phyloP scores from a whole-genome alignment of 2,797 vertebrate species.

The Gymnodraco acuticeps region DNA sequence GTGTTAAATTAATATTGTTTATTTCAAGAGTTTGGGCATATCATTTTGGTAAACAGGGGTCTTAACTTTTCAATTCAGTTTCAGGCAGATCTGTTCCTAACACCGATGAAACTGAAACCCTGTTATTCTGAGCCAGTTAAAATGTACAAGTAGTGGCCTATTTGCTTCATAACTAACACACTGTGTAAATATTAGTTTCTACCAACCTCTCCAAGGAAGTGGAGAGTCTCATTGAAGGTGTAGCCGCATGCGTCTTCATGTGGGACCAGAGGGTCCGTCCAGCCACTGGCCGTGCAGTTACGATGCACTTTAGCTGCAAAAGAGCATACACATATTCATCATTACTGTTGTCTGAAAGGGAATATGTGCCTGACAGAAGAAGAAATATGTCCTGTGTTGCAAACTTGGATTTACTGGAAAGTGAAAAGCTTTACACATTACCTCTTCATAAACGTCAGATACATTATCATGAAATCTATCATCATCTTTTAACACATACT shows the following conservation, averaged over 20 bases:
- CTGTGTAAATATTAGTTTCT: not conserved
- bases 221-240: conserved; percentile 77
- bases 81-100: too few relatives aligned
- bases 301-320: conserved; percentile 86
- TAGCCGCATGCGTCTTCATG: conserved; percentile 87
- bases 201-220: conserved; percentile 68
- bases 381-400: not conserved
- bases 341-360: not conserved
- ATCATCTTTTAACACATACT: conserved; percentile 19
- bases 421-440: conserved; percentile 1
- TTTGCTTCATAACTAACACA: not conserved
- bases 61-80: too few relatives aligned
- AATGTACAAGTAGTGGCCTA: not conserved
- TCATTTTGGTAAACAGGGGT: too few relatives aligned
- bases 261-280: conserved; percentile 86
- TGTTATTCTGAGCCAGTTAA: too few relatives aligned
- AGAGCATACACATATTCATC: not conserved
- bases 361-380: not conserved
- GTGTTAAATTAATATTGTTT: too few relatives aligned
- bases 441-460: conserved; percentile 7
- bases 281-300: conserved; percentile 87
- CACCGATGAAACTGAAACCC: too few relatives aligned
- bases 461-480: conserved; percentile 27
- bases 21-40: too few relatives aligned
- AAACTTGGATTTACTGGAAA: conserved; percentile 6